Evolutionary conservation across 2,797 vertebrate species (phyloP).

Genomic region (Pachyuromys duprasi): DNA sequence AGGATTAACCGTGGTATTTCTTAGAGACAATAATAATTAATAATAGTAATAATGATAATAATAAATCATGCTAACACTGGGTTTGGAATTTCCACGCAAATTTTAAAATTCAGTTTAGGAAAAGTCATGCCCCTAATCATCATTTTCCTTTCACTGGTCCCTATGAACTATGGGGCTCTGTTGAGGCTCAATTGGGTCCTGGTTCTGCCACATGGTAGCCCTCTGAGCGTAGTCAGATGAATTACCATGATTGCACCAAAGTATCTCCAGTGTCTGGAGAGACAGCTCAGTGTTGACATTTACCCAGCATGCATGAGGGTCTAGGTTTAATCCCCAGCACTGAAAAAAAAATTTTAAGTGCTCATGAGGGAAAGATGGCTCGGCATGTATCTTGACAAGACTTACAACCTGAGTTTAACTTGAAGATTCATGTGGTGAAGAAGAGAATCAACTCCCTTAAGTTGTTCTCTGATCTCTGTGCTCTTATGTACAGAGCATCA

Average conservation of each 20-base stretch:
- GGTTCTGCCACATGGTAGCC: not conserved
- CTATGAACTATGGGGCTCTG: too few species aligned
- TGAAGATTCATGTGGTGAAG: not conserved
- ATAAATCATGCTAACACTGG: not conserved
- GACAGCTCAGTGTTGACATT: not conserved
- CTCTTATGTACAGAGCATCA: not conserved
- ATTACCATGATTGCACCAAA: not conserved
- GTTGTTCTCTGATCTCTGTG: not conserved
- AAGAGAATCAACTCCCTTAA: not conserved
- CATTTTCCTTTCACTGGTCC: not conserved
- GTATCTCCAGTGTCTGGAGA: not conserved
- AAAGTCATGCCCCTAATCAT: not conserved
- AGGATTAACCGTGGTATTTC: not conserved
- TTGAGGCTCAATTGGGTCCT: not conserved
- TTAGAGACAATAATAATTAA: not conserved
- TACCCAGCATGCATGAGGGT: not conserved
- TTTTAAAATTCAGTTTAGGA: constrained; percentile 23
- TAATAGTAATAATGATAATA: not conserved
- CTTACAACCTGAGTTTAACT: not conserved
- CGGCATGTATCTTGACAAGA: not conserved
- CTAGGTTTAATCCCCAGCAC: not conserved
- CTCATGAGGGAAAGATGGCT: not conserved
- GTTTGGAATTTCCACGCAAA: not conserved
- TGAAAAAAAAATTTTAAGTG: not conserved
- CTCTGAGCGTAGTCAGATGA: not conserved